A percentile compares a stretch with the other conserved stretches of the same genome.
phyloP scores from a whole-genome alignment of 92 coral and sea anemone genomes.

The Epizoanthus illoricatus region DNA sequence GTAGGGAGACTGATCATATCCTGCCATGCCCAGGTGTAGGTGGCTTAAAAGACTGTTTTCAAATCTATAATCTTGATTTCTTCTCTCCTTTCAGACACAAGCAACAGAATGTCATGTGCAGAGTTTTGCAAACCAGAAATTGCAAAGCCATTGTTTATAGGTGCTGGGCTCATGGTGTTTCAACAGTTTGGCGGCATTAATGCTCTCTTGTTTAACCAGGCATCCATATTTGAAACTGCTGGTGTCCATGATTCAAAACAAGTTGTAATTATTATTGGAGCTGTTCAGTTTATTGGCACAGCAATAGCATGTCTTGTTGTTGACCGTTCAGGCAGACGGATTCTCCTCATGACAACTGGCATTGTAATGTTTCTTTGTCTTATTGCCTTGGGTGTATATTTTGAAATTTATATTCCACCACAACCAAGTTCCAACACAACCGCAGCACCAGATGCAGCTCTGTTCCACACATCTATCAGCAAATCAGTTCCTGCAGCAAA shows the following conservation, averaged over 20 bases:
- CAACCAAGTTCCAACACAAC: not conserved
- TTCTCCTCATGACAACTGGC: conserved; percentile 71
- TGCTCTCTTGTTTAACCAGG: conserved; percentile 76
- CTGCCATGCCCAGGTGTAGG: no score
- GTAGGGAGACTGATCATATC: no score
- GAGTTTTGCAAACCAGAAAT: conserved; percentile 51
- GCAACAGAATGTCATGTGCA: conserved; percentile 19
- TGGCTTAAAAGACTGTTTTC: no score
- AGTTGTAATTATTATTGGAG: conserved; percentile 67
- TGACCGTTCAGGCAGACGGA: conserved; percentile 82
- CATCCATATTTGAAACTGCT: conserved; percentile 65
- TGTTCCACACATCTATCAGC: conserved; percentile 22
- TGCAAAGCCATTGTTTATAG: conserved; percentile 69
- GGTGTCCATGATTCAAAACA: conserved; percentile 70
- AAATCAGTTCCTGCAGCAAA: conserved; percentile 59
- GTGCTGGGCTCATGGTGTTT: conserved; percentile 66
- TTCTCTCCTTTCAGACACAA: conserved; percentile 6
- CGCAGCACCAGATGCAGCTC: not conserved
- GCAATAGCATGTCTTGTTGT: conserved; percentile 57
- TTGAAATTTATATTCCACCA: conserved; percentile 40
- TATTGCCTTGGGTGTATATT: conserved; percentile 68
- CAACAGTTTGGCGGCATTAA: conserved; percentile 89
- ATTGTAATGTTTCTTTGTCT: conserved; percentile 67
- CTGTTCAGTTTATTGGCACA: conserved; percentile 66
- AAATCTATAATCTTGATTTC: not conserved